phyloP scores from a whole-genome alignment of 2,797 vertebrate genomes.

The Agapornis canus region DNA sequence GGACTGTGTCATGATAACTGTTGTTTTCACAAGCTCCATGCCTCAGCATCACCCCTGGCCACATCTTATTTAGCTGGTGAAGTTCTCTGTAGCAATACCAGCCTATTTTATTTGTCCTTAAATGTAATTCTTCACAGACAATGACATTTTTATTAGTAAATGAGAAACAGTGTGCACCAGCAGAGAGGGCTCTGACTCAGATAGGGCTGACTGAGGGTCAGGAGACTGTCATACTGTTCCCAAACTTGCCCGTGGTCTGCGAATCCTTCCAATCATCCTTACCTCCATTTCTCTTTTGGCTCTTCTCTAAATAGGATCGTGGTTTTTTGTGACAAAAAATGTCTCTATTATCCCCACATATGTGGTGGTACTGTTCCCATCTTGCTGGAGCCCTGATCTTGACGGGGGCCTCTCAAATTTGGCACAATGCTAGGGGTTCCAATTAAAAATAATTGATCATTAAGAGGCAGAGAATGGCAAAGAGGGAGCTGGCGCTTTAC shows the following conservation, averaged over 20 bases:
- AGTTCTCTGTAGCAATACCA: neutral
- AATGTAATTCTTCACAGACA: neutral
- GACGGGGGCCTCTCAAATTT: neutral
- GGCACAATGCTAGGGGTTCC: conserved; percentile 47
- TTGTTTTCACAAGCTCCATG: neutral
- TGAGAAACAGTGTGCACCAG: neutral
- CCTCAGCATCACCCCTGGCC: neutral
- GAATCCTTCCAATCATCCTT: conserved; percentile 25
- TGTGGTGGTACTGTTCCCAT: neutral
- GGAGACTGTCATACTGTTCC: neutral
- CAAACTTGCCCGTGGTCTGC: neutral
- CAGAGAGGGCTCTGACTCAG: neutral
- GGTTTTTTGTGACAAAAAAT: neutral
- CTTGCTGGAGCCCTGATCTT: conserved; percentile 17
- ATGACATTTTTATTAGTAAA: neutral
- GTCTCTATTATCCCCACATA: neutral
- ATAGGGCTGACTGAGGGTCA: neutral
- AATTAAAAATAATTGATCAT: conserved; percentile 73
- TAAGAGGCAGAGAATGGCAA: conserved; percentile 32
- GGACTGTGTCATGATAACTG: neutral
- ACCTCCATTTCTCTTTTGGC: neutral
- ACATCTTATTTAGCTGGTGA: neutral
- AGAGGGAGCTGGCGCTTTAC: neutral
- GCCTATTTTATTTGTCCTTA: neutral
- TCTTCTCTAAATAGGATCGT: conserved; percentile 23